phyloP scores from a whole-genome alignment of 2,797 vertebrate genomes.

The Neosilurus mollespiculum region DNA sequence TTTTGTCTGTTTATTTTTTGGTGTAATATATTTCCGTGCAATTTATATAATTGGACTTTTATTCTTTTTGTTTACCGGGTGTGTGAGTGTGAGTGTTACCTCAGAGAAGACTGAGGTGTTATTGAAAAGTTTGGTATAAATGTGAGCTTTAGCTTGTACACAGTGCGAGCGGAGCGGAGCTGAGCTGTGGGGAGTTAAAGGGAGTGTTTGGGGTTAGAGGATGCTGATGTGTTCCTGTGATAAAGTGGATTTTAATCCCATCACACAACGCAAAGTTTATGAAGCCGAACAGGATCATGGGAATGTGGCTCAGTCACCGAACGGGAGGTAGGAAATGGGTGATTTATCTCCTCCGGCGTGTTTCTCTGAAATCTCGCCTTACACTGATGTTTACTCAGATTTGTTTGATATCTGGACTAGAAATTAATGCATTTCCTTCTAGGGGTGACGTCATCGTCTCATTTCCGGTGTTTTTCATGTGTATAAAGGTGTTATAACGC shows the following conservation, averaged over 20 bases:
- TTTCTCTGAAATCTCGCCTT: neutral
- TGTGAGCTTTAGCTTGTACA: neutral
- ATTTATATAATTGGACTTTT: neutral
- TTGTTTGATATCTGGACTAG: too few species aligned
- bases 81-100: too few species aligned
- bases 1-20: neutral
- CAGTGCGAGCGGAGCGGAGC: neutral
- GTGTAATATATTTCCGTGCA: neutral
- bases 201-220: conserved; percentile 35
- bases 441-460: neutral
- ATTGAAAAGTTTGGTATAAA: neutral
- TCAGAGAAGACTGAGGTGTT: neutral
- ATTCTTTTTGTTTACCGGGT: neutral
- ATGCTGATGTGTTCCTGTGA: conserved; percentile 81
- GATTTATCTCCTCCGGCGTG: neutral
- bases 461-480: neutral
- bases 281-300: conserved; percentile 74
- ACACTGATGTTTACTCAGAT: neutral
- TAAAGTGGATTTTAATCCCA: conserved; percentile 76
- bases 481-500: conserved; percentile 8
- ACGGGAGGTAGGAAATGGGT: conserved; percentile 73
- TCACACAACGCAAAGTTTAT: conserved; percentile 70
- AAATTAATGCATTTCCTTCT: neutral
- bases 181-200: conserved; percentile 6
- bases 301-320: conserved; percentile 74